A percentile compares a stretch with the other conserved stretches of the same genome.
phyloP scores from a whole-genome alignment of 2,113 vertebrate genomes.

The Phalacrocorax pelagicus region DNA sequence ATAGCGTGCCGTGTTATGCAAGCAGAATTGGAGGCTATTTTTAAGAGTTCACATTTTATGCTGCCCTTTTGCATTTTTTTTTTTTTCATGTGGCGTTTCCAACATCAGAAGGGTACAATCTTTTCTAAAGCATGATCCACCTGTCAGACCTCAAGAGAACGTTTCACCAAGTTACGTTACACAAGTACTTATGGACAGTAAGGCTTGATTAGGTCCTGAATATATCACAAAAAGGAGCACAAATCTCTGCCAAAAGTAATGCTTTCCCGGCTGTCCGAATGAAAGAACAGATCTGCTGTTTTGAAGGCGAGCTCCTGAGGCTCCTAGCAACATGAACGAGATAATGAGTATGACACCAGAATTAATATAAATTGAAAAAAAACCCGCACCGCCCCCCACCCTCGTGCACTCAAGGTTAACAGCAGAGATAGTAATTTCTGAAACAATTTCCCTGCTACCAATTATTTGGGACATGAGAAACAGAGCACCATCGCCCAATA shows the following conservation, averaged over 20 bases:
- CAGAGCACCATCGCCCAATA: neutral
- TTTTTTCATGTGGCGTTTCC: neutral
- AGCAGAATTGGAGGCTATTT: conserved; percentile 36
- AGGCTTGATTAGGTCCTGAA: conserved; percentile 13
- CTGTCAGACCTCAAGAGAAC: conserved; percentile 18
- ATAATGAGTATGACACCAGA: conserved; percentile 52
- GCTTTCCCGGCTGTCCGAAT: neutral
- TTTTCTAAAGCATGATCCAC: neutral
- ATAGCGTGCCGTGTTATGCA: neutral
- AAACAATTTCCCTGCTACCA: conserved; percentile 36
- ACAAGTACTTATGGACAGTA: neutral
- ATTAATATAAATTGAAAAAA: conserved; percentile 31
- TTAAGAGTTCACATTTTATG: conserved; percentile 43
- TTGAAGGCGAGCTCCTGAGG: conserved; percentile 2
- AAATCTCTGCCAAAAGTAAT: conserved; percentile 25
- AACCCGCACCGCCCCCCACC: neutral
- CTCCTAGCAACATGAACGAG: conserved; percentile 38
- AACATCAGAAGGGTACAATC: neutral
- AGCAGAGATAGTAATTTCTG: neutral
- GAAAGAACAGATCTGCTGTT: neutral
- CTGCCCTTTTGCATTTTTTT: conserved; percentile 5
- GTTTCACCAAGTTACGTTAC: neutral
- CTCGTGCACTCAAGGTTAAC: conserved; percentile 31
- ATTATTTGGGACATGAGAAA: conserved; percentile 5
- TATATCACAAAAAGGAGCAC: neutral